Base-by-base conservation (phyloP, 2,797 vertebrate genomes). In the Anolis apletophallus region DNA sequence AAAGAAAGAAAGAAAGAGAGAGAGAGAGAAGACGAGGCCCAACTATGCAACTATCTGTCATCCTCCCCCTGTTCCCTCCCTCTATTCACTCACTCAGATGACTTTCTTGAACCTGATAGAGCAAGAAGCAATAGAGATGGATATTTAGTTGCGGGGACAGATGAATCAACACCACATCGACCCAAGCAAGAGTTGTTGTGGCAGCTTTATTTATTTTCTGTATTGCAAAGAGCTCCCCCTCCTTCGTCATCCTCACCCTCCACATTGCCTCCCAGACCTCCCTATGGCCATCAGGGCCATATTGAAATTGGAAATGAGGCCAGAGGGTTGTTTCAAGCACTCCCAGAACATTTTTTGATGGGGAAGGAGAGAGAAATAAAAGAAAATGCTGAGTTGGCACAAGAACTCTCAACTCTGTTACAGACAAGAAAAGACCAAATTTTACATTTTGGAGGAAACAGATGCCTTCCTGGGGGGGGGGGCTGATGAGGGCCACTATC, bases 61-160 rank as follows among this genome's bases (percentile, higher is more conserved):
- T 87, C 68, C 52, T 71, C 1, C 75, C 21, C 36, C 55, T 36
- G 7, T 36, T 36, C 36, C 52, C 40, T n/a, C 84, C n/a, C n/a
- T 73, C 23, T 32, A 9, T 88, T 90, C 5, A 40, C 85, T 89
- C 67, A 57, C 52, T 90, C 78, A 84, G 8, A 71, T 91, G 90
- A 11, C 54, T 88, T 93, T 91, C 87, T 87, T 83, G 74, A 84
- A 55, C 87, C 54, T 80, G 78, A 69, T 76, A 72, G 81, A 84
- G 83, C 74, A 80, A 83, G 79, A 93, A 81, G 50, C 0, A 0
- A 69, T 85, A 75, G 84, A 89, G 91, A 85, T 55, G 29, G 36
- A 81, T 86, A 87, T 93, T 93, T 83, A 64, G 86, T 5, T n/a
- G 0, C 29, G 7, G 23, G 73, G 34, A 71, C 61, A 32, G 11